These are phyloP conservation scores for Cynopterus brachyotis DNA, from an alignment of 2,113 vertebrate species.

Conservation along the genomic window DNA sequence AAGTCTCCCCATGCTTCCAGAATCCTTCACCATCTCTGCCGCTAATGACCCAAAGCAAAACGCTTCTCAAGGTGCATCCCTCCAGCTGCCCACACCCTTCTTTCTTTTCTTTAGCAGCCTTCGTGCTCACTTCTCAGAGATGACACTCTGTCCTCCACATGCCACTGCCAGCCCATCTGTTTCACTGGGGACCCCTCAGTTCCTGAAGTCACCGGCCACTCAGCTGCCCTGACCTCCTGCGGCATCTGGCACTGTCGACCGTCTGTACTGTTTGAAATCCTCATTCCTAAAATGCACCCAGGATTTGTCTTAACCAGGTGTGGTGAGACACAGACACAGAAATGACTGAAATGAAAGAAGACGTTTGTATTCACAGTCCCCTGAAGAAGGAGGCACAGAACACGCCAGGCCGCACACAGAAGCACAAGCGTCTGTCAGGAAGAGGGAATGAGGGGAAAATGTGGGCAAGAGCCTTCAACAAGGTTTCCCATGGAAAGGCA, in stretches of 20 bases:
- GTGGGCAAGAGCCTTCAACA: too few species aligned
- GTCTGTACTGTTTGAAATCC: not conserved
- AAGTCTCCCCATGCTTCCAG: not conserved
- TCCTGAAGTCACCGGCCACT: too few species aligned
- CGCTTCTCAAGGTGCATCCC: not conserved
- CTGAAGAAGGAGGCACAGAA: not conserved
- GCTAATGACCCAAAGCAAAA: not conserved
- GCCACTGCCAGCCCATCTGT: not conserved
- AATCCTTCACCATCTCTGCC: not conserved
- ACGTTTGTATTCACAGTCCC: too few species aligned
- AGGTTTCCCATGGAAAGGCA: not conserved
- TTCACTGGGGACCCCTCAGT: too few species aligned
- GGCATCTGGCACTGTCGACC: not conserved
- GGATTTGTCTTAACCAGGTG: not conserved
- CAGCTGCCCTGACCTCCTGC: not conserved
- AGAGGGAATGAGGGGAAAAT: not conserved
- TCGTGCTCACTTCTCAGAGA: not conserved
- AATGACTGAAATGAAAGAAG: not conserved
- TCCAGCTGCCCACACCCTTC: not conserved
- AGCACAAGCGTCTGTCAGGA: too few species aligned
- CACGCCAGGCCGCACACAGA: rapidly evolving
- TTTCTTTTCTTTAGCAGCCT: not conserved
- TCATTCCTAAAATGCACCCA: not conserved
- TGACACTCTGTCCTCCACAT: not conserved
- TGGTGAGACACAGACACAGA: not conserved